phyloP scores from a whole-genome alignment of 2,888 invertebrate species.

The Stenoptilia bipunctidactyla region DNA sequence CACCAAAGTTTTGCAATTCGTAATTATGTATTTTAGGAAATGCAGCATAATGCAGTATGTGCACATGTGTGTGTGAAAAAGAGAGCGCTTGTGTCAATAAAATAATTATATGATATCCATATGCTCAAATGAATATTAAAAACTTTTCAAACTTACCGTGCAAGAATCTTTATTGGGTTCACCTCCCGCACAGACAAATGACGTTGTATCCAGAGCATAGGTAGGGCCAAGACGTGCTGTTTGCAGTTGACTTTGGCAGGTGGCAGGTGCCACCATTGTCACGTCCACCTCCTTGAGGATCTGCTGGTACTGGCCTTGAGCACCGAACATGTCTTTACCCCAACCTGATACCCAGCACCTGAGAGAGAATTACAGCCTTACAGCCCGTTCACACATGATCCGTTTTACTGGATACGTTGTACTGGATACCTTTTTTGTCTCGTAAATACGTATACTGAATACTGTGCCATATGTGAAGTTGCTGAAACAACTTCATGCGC shows the following conservation, averaged over 20 bases:
- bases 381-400: too few species aligned
- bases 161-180: constrained; percentile 83
- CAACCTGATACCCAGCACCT: constrained; percentile 85
- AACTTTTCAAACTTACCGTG: constrained; percentile 64
- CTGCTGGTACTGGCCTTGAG: constrained; percentile 71
- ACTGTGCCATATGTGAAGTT: too few species aligned
- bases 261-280: constrained; percentile 74
- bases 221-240: constrained; percentile 74
- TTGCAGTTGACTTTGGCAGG: constrained; percentile 75
- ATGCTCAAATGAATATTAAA: background rate
- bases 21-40: too few species aligned
- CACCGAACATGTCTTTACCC: constrained; percentile 84
- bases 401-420: too few species aligned
- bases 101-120: background rate
- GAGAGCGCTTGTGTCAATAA: too few species aligned
- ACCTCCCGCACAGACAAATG: constrained; percentile 85
- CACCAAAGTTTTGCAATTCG: too few species aligned
- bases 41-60: too few species aligned
- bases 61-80: too few species aligned
- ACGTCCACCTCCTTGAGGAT: constrained; percentile 84
- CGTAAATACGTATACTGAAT: too few species aligned
- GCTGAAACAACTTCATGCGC: too few species aligned
- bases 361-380: too few species aligned
- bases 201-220: constrained; percentile 74
- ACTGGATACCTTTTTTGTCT: too few species aligned